Base-by-base conservation (phyloP, 2,797 vertebrate species). In the Antennarius maculatus region DNA sequence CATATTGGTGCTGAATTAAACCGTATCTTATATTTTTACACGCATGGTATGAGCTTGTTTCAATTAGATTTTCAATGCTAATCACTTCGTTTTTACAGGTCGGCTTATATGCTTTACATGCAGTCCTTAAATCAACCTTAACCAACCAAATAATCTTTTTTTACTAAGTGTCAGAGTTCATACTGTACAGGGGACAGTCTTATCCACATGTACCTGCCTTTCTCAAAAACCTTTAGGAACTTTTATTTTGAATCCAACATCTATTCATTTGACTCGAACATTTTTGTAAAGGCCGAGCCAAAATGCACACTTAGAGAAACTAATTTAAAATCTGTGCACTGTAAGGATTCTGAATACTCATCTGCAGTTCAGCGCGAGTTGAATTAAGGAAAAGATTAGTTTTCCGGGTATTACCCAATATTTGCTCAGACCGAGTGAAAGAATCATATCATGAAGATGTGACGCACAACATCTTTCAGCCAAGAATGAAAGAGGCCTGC, bases 1-100 rank as follows among this genome's bases (percentile, higher is more conserved):
- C 95, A 95, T 89, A 95, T 95, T 95, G 92, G 85, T 82, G 73
- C 61, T 81, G 57, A 71, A 81, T 72, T 73, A 74, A 81, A 64
- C 69, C 52, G 18, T 61, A 86, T 81, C 76, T 85, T 81, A 67
- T 75, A 63, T 80, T 71, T 64, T 66, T 67, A 65, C 77, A 85
- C 10, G 15, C 54, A 43, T 72, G 59, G 48, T 68, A 71, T 77
- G 74, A 71, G 77, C 68, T 74, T 71, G 17, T 39, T 77, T 61
- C 81, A 27, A 75, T 72, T 74, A 59, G 71, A 76, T 61, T 52
- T 48, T 18, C 47, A 62, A 51, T 71, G 54, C 28, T 49, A 74
- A 43, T 77, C 52, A 45, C 17, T 3, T 57, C 46, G 37, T 28
- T 29, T 56, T 66, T 14, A 57, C 28, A 63, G 61, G 18, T 59